Evolutionary conservation across 2,888 invertebrate genomes (phyloP).

Genomic region (Clusia tigrina): DNA sequence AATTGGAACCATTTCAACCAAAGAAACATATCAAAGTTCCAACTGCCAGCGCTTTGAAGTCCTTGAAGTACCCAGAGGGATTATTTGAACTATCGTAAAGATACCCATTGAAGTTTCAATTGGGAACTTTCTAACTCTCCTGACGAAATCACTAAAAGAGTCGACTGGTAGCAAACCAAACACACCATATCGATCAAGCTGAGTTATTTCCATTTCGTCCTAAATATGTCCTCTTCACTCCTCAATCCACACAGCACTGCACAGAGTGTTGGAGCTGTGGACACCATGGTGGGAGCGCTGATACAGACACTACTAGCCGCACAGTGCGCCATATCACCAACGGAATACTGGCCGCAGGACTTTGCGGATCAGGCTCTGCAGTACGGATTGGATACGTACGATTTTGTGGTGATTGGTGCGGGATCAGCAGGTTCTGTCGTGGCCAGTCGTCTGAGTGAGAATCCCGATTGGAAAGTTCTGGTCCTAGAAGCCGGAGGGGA

Average conservation of each 20-base stretch:
- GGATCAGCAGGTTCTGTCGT: constrained; percentile 66
- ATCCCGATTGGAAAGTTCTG: constrained; percentile 63
- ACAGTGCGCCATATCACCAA: constrained; percentile 68
- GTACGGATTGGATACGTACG: constrained; percentile 56
- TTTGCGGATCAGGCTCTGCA: constrained; percentile 47
- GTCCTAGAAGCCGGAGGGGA: constrained; percentile 67
- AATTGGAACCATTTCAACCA: too few species aligned
- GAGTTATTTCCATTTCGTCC: too few species aligned
- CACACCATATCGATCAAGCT: too few species aligned
- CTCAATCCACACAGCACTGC: constrained; percentile 39
- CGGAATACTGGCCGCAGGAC: constrained; percentile 69
- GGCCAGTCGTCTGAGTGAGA: constrained; percentile 66
- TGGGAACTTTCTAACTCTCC: too few species aligned
- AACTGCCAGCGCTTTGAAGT: too few species aligned
- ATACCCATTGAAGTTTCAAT: too few species aligned
- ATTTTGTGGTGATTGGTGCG: constrained; percentile 66
- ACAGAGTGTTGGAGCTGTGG: constrained; percentile 47
- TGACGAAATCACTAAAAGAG: too few species aligned
- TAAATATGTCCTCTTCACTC: not conserved
- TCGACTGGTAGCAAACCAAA: too few species aligned
- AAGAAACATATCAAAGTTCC: too few species aligned
- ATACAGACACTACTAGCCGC: constrained; percentile 69
- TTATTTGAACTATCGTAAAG: too few species aligned
- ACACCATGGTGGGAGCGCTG: constrained; percentile 67
- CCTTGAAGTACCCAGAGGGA: too few species aligned